Conservation (phyloP, 2,797 vertebrate species). For the Hoplostethus atlanticus region DNA sequence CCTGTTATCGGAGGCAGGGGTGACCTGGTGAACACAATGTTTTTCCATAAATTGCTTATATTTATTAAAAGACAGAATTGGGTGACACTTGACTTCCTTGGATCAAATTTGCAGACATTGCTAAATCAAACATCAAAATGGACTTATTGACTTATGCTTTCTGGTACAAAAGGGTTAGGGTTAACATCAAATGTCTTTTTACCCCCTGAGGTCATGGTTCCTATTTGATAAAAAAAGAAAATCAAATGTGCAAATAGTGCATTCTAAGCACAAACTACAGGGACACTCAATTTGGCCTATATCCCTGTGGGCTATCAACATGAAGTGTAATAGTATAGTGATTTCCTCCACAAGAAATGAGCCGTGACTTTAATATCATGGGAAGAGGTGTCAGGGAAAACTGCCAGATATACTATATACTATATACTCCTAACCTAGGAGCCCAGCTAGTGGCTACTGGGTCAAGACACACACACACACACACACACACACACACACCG, state of each 20-base stretch:
- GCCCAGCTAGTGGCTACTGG: slow-evolving; percentile 1
- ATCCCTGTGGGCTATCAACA: slow-evolving; percentile 63
- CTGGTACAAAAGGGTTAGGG: slow-evolving; percentile 46
- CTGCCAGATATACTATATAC: slow-evolving; percentile 26
- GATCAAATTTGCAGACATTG: slow-evolving; percentile 3
- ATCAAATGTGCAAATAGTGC: slow-evolving; percentile 63
- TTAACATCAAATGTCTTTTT: slow-evolving; percentile 62
- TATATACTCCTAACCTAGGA: slow-evolving; percentile 9
- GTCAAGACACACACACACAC: too few species aligned
- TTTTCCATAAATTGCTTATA: too few species aligned
- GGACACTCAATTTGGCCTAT: slow-evolving; percentile 50
- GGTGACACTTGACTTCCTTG: neutral
- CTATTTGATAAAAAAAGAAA: slow-evolving; percentile 48
- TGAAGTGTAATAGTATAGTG: slow-evolving; percentile 58
- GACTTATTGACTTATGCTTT: slow-evolving; percentile 46
- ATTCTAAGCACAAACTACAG: slow-evolving; percentile 62
- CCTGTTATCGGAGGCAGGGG: too few species aligned
- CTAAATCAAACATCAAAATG: slow-evolving; percentile 40
- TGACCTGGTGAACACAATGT: too few species aligned
- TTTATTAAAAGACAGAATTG: neutral
- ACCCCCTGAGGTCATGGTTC: slow-evolving; percentile 46
- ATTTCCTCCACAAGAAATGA: slow-evolving; percentile 69
- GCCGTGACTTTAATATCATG: slow-evolving; percentile 63
- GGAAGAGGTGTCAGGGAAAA: slow-evolving; percentile 19
- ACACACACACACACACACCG: too few species aligned